phyloP scores from a whole-genome alignment of 2,888 invertebrate genomes.

The Arctia plantaginis region DNA sequence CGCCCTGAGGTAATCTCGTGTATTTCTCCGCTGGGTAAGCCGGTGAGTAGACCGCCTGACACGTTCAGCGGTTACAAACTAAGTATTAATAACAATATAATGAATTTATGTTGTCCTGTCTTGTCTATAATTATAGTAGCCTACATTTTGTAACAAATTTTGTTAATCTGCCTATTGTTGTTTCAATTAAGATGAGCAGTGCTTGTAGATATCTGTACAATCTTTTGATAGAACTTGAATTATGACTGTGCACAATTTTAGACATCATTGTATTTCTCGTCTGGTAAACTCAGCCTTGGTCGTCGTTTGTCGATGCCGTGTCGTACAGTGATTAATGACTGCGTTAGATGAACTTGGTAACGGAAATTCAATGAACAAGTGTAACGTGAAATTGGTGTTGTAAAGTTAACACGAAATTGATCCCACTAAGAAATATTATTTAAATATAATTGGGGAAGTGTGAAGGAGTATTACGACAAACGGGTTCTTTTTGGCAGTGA shows the following conservation, averaged over 20 bases:
- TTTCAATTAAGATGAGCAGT: neutral
- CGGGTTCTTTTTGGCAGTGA: too few species aligned
- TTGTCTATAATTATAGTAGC: too few species aligned
- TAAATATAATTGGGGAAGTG: too few species aligned
- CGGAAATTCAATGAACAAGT: conserved; percentile 4
- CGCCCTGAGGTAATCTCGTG: too few species aligned
- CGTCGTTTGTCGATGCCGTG: conserved; percentile 1
- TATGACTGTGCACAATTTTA: neutral
- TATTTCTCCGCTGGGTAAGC: too few species aligned
- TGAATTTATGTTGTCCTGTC: too few species aligned
- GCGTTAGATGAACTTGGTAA: neutral
- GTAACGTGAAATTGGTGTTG: neutral
- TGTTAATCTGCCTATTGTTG: neutral
- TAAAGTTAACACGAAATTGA: neutral
- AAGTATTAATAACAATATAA: too few species aligned
- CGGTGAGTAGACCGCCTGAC: too few species aligned
- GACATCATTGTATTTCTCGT: neutral
- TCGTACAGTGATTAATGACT: conserved; percentile 11
- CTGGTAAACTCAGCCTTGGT: neutral
- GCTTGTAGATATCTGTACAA: neutral
- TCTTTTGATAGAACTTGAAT: neutral
- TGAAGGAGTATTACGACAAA: too few species aligned
- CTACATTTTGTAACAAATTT: neutral
- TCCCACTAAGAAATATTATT: neutral
- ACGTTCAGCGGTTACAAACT: too few species aligned